These are phyloP conservation scores for Anodontia alba DNA, from an alignment of 2,888 invertebrate species.

Conservation along the genomic window DNA sequence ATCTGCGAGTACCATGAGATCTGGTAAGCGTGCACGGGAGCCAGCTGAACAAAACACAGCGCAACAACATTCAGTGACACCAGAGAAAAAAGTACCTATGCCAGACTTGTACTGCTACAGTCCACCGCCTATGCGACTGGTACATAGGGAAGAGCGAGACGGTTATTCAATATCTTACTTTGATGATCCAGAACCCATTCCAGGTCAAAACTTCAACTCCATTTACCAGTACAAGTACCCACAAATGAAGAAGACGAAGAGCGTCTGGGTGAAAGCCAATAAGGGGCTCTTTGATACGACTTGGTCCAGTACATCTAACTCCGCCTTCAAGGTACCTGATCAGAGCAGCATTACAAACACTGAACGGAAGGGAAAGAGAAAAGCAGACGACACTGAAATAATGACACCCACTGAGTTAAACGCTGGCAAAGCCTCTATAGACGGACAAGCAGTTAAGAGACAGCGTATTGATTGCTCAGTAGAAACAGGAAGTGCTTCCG, in stretches of 20 bases:
- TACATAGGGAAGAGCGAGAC: not conserved
- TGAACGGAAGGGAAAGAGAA: not conserved
- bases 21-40: not conserved
- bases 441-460: not conserved
- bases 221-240: not conserved
- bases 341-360: not conserved
- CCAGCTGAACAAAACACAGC: too few species aligned
- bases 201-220: not conserved
- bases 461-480: not conserved
- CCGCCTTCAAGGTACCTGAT: not conserved
- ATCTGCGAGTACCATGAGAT: not conserved
- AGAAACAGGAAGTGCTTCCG: not conserved
- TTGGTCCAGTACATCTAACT: not conserved
- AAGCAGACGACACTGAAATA: not conserved
- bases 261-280: not conserved
- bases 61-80: not conserved
- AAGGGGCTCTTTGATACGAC: not conserved
- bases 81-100: not conserved
- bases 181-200: not conserved
- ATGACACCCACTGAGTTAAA: not conserved
- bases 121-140: not conserved
- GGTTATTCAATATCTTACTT: not conserved
- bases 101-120: not conserved
- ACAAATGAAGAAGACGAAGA: not conserved
- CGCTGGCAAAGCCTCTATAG: not conserved